A percentile compares a stretch with the other conserved stretches of the same genome.
These are phyloP conservation scores for Piaya cayana DNA, from an alignment of 2,113 vertebrate genomes.

Conservation along the genomic window DNA sequence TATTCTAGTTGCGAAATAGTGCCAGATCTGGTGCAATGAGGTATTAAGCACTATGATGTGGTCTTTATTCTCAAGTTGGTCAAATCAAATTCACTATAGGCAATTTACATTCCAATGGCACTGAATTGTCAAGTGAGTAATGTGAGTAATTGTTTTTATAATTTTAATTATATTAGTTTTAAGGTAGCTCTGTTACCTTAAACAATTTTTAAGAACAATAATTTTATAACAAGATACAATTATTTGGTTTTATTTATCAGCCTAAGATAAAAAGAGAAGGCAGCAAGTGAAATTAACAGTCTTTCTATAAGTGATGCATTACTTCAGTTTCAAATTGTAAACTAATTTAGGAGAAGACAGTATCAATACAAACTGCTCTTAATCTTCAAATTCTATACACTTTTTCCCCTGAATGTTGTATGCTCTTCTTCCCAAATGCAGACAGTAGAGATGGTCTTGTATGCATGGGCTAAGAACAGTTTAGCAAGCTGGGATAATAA, in stretches of 20 bases:
- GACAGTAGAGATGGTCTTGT: not conserved
- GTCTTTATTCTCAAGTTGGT: constrained; percentile 13
- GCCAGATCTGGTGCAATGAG: not conserved
- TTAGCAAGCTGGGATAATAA: not conserved
- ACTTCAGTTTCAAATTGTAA: not conserved
- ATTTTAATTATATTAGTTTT: not conserved
- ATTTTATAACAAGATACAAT: not conserved
- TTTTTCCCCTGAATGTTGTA: not conserved
- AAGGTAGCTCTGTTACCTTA: not conserved
- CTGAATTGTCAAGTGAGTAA: not conserved
- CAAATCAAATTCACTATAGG: constrained; percentile 38
- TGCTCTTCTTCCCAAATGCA: not conserved
- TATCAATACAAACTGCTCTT: not conserved
- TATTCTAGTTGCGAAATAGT: not conserved
- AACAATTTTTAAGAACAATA: no score
- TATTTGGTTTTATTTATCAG: not conserved
- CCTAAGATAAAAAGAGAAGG: not conserved
- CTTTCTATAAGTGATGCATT: not conserved
- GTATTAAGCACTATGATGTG: not conserved
- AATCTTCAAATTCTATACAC: not conserved
- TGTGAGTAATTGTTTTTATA: not conserved
- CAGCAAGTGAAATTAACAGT: not conserved
- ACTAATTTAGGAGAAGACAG: not conserved
- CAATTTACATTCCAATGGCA: constrained; percentile 14
- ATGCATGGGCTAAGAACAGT: not conserved